Evolutionary conservation across 2,888 invertebrate species (phyloP), one percentile per base, ranked within the genome.

Genomic region (Idaea dimidiata): DNA sequence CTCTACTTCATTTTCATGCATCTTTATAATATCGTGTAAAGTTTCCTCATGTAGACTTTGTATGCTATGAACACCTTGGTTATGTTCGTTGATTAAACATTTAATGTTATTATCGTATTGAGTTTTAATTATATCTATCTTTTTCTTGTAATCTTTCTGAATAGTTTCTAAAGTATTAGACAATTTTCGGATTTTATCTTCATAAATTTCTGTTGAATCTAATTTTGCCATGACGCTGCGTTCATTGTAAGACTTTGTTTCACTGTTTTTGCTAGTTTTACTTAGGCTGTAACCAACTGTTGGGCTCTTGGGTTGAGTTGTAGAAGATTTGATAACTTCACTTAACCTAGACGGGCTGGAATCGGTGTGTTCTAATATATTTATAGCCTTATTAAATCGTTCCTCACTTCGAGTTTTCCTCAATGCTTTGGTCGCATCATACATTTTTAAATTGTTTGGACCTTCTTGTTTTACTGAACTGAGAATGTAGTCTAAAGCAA

Each of bases 61-160:
- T 72, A 94, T 86, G 69, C 87, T 93, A 68, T 86, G 87, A 4
- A 94, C 93, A n/a, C 93, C 93, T 66, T 88, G 87, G 72, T 93
- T 91, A 69, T 94, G 93, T 72, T 93, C 91, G 62, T 91, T 91
- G 24, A 93, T 82, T 62, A 94, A 86, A 66, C 83, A 90, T 72
- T 91, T 92, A 58, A 93, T 89, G 60, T 94, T 93, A 68, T 79
- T 85, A 53, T 94, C 93, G 68, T 93, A 93, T 72, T 94, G 94
- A 16, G 82, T 71, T 82, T 94, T 93, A 56, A 94, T 82, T 5
- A 86, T 86, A 58, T 89, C 85, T 33, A 90, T 80, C 79, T 87
- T 91, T 66, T 83, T 87, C 67, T 86, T 87, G 62, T 87, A 88
- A 70, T 88, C 84, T 65, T 76, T 86, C 74, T 91, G 86, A 57